A percentile compares a stretch with the other conserved stretches of the same genome.
phyloP scores from a whole-genome alignment of 1,140 invertebrate genomes.

The Glossosoma conforme region DNA sequence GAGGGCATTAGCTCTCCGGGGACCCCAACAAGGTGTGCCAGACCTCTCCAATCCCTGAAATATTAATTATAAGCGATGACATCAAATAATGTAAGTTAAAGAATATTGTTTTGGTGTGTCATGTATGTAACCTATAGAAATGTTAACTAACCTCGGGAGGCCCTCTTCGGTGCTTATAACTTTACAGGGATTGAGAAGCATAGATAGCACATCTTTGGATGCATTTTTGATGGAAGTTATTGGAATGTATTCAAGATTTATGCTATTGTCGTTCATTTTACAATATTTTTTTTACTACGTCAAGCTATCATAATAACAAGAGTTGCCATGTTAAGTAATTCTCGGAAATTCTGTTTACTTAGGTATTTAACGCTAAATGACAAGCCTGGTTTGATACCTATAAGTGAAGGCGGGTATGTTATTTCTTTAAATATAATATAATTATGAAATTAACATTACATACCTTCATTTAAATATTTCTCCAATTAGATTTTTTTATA shows the following conservation, averaged over 20 bases:
- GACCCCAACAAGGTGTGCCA: slow-evolving; percentile 51
- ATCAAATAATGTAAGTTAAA: no score
- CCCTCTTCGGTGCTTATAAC: slow-evolving; percentile 52
- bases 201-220: slow-evolving; percentile 47
- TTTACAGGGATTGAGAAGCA: slow-evolving; percentile 57
- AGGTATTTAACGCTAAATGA: no score
- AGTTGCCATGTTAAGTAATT: no score
- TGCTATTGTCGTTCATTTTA: slow-evolving; percentile 13
- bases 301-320: slow-evolving; percentile 15
- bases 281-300: slow-evolving; percentile 12
- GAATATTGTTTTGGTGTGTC: no score
- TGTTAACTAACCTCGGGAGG: slow-evolving; percentile 36
- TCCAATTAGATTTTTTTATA: no score
- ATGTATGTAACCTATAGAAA: slow-evolving; percentile 3
- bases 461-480: no score
- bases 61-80: neutral
- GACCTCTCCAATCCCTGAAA: slow-evolving; percentile 63
- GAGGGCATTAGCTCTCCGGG: slow-evolving; percentile 38
- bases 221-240: slow-evolving; percentile 43
- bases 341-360: no score
- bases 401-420: no score
- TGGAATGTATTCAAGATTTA: slow-evolving; percentile 29
- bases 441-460: no score
- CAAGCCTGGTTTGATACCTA: no score
- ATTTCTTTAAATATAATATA: no score